These are phyloP conservation scores for Crotophaga sulcirostris DNA, from an alignment of 2,113 vertebrate species.

Conservation along the genomic window DNA sequence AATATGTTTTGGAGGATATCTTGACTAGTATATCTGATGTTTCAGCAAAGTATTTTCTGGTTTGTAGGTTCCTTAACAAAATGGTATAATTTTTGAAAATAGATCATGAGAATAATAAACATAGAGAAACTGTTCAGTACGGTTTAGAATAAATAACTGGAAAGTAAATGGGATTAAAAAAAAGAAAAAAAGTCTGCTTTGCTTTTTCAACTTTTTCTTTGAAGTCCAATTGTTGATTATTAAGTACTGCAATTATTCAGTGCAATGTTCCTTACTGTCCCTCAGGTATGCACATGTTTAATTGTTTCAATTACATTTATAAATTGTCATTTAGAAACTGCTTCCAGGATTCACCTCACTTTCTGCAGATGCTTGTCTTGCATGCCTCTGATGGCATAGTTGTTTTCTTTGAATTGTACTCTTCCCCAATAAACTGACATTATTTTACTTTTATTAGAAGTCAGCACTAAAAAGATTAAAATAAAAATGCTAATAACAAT, in stretches of 20 bases:
- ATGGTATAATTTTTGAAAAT: neutral
- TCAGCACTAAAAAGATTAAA: neutral
- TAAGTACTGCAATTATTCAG: neutral
- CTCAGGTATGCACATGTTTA: neutral
- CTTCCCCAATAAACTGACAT: neutral
- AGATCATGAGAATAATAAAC: neutral
- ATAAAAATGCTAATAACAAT: neutral
- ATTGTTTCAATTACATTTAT: neutral
- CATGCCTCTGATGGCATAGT: neutral
- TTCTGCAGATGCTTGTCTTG: neutral
- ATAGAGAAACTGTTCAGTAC: neutral
- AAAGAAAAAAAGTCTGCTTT: rapidly evolving
- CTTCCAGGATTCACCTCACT: neutral
- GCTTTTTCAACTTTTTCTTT: neutral
- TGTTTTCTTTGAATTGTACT: neutral
- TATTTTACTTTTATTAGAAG: neutral
- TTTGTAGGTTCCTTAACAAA: neutral
- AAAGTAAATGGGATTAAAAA: neutral
- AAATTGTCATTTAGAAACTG: neutral
- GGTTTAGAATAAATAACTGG: neutral
- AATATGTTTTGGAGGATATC: neutral
- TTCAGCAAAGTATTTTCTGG: neutral
- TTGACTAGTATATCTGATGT: neutral
- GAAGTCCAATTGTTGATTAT: neutral
- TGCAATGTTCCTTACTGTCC: neutral